A percentile compares a stretch with the other conserved stretches of the same genome.
Conservation (phyloP, 2,888 invertebrate genomes). For the Tipula unca region DNA sequence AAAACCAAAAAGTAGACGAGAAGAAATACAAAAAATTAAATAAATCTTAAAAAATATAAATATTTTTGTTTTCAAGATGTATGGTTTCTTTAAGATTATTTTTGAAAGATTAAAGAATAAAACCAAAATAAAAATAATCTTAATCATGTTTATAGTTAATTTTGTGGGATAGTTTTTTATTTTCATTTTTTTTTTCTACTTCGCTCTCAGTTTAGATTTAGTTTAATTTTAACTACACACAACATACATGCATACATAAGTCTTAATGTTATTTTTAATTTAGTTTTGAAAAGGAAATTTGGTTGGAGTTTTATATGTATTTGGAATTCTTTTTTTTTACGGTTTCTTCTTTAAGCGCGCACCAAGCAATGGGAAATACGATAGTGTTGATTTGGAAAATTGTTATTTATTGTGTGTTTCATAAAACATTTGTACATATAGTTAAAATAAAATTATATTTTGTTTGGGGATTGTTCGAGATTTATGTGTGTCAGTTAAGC, state of each 20-base stretch:
- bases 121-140: constrained; percentile 14
- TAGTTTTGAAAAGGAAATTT: not conserved
- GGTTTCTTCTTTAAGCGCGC: not conserved
- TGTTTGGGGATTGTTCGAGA: not conserved
- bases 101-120: constrained; percentile 9
- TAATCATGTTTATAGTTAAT: constrained; percentile 14
- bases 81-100: constrained; percentile 14
- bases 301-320: not conserved
- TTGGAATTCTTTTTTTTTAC: not conserved
- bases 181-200: not conserved
- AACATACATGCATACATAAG: not conserved
- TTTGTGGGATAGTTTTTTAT: constrained; percentile 1
- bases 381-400: not conserved
- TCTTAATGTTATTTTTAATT: not conserved
- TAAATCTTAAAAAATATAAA: constrained; percentile 8
- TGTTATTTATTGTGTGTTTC: not conserved
- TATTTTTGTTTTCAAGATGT: constrained; percentile 3
- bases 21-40: not conserved
- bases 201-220: not conserved
- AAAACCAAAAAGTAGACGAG: not conserved
- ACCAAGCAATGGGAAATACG: not conserved
- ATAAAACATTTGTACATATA: not conserved
- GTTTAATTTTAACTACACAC: not conserved
- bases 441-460: not conserved
- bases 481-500: constrained; percentile 14